Conservation (phyloP, 2,797 vertebrate genomes). For the Sardinella longiceps region DNA sequence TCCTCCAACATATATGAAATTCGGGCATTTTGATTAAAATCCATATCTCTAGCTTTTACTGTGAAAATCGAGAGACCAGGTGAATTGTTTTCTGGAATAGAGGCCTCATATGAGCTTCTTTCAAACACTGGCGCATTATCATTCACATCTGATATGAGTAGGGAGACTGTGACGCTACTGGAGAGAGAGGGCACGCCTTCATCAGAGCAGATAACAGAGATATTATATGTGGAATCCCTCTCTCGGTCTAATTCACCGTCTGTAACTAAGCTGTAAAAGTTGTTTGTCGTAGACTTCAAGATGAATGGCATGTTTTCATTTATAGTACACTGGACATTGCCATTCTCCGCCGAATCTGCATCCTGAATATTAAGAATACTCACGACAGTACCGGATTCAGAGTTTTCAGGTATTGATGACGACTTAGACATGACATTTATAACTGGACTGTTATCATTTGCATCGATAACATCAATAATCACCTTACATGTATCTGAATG, state of each 20-base stretch:
- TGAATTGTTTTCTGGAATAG: slow-evolving; percentile 66
- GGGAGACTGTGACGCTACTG: slow-evolving; percentile 53
- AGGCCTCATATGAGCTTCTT: slow-evolving; percentile 57
- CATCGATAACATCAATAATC: slow-evolving; percentile 67
- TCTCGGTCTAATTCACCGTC: slow-evolving; percentile 60
- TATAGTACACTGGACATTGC: slow-evolving; percentile 55
- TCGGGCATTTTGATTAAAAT: slow-evolving; percentile 62
- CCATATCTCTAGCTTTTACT: slow-evolving; percentile 62
- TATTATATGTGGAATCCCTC: slow-evolving; percentile 54
- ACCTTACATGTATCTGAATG: slow-evolving; percentile 68
- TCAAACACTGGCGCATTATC: slow-evolving; percentile 66
- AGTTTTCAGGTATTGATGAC: slow-evolving; percentile 62
- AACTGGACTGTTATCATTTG: slow-evolving; percentile 74
- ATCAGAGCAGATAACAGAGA: slow-evolving; percentile 42
- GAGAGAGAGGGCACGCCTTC: slow-evolving; percentile 60
- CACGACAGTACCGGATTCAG: slow-evolving; percentile 59
- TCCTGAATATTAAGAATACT: slow-evolving; percentile 69
- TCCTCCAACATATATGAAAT: slow-evolving; percentile 66
- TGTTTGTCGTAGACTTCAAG: slow-evolving; percentile 56
- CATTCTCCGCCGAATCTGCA: slow-evolving; percentile 64
- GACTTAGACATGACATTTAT: slow-evolving; percentile 68
- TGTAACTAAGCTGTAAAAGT: slow-evolving; percentile 53
- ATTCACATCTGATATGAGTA: slow-evolving; percentile 35
- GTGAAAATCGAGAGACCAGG: slow-evolving; percentile 64
- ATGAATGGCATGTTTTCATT: slow-evolving; percentile 35